phyloP scores from a whole-genome alignment of 2,113 vertebrate species.

The Mormyrus lacerda region DNA sequence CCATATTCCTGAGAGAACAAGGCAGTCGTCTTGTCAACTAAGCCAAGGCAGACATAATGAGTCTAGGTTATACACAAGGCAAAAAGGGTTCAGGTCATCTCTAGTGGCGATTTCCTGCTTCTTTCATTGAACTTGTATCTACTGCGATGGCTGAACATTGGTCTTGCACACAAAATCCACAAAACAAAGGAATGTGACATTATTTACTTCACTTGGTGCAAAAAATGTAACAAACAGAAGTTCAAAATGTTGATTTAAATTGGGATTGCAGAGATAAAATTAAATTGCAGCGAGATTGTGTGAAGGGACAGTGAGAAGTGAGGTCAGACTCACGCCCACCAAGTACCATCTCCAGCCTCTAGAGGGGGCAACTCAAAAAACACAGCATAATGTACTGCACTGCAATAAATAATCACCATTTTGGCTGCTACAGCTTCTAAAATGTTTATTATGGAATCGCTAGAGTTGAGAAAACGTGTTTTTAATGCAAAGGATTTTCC shows the following conservation, averaged over 20 bases:
- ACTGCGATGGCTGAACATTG: background rate
- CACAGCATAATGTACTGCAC: background rate
- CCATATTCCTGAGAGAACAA: slow-evolving; percentile 42
- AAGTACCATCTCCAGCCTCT: background rate
- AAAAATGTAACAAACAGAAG: background rate
- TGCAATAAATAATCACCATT: background rate
- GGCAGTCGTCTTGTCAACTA: slow-evolving; percentile 39
- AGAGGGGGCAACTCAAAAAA: background rate
- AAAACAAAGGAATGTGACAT: background rate
- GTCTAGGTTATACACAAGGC: slow-evolving; percentile 28
- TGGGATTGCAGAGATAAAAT: background rate
- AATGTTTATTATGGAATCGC: background rate
- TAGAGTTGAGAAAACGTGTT: background rate
- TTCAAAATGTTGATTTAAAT: background rate
- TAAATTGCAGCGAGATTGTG: background rate
- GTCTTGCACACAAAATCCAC: background rate
- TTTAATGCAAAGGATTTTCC: background rate
- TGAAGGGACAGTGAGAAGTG: background rate
- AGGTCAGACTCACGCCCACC: background rate
- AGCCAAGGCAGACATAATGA: slow-evolving; percentile 31
- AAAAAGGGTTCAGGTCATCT: background rate
- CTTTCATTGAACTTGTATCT: background rate
- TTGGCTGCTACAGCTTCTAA: background rate
- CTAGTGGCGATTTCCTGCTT: background rate
- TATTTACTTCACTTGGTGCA: background rate